These are phyloP conservation scores for Cygnus buccinator DNA, from an alignment of 2,113 vertebrate genomes.

Conservation along the genomic window DNA sequence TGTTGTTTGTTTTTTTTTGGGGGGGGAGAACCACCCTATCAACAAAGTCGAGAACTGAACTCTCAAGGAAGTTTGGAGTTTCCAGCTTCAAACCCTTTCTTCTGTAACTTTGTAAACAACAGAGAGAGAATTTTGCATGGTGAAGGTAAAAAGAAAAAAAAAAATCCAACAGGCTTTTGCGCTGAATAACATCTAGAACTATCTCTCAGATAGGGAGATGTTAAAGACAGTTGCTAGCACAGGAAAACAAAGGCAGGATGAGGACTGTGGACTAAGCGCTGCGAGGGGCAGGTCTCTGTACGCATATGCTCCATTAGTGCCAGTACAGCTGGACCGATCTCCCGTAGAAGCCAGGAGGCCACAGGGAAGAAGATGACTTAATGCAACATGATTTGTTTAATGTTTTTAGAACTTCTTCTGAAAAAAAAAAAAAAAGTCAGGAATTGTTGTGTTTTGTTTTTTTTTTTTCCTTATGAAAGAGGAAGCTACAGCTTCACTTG, in stretches of 20 bases:
- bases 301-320: rapidly evolving
- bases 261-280: rapidly evolving
- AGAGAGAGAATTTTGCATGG: not conserved
- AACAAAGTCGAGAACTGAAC: not conserved
- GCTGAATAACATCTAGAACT: not conserved
- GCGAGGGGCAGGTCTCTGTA: not conserved
- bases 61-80: not conserved
- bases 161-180: not conserved
- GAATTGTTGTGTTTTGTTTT: not conserved
- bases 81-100: not conserved
- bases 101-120: not conserved
- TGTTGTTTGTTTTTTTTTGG: not conserved
- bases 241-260: not conserved
- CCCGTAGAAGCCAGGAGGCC: not conserved
- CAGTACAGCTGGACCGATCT: not conserved
- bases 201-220: not conserved
- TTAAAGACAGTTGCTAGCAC: not conserved
- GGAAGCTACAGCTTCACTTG: not conserved
- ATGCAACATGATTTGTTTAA: not conserved
- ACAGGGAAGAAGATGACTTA: not conserved
- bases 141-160: not conserved
- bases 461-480: not conserved
- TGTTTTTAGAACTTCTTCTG: not conserved
- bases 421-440: not conserved
- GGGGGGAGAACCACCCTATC: no score